Evolutionary conservation across 2,113 vertebrate genomes (phyloP).

Genomic region (Callospermophilus lateralis): DNA sequence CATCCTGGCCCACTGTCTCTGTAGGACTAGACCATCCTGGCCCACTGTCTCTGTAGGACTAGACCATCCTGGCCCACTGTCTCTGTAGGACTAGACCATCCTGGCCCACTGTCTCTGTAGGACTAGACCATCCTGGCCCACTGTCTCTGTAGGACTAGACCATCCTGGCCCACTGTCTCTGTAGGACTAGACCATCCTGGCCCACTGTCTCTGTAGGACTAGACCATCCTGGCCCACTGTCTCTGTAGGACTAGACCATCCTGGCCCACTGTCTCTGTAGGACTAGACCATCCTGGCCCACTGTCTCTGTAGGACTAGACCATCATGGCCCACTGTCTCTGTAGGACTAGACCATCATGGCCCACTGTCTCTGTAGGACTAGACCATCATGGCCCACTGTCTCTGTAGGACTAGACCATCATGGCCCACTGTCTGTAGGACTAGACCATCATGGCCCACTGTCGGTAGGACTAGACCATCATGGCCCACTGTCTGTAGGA

Average conservation of each 20-base stretch:
- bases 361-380: not conserved
- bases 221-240: not conserved
- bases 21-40: not conserved
- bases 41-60: not conserved
- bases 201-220: not conserved
- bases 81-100: not conserved
- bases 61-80: not conserved
- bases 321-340: not conserved
- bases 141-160: not conserved
- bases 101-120: not conserved
- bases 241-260: not conserved
- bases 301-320: not conserved
- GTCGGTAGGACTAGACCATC: not conserved
- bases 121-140: not conserved
- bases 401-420: not conserved
- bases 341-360: not conserved
- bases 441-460: not conserved
- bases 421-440: not conserved
- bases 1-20: not conserved
- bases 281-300: not conserved
- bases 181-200: not conserved
- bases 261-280: not conserved
- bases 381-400: not conserved
- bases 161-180: not conserved
- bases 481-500: not conserved